A percentile compares a stretch with the other conserved stretches of the same genome.
Conservation (phyloP, 2,797 vertebrate species). For the Poeciliopsis infans region DNA sequence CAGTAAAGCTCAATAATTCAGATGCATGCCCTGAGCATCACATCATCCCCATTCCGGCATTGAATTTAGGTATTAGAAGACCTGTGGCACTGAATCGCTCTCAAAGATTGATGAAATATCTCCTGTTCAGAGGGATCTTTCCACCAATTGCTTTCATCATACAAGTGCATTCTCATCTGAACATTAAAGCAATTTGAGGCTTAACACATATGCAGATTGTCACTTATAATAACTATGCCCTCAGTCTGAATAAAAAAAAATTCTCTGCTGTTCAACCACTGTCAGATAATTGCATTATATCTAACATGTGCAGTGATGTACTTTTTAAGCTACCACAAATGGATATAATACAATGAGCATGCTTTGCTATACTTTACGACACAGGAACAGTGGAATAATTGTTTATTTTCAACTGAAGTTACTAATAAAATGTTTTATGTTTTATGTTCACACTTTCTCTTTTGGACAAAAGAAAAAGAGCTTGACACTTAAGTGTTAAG, state of each 20-base stretch:
- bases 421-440: background rate
- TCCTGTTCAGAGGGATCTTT: conserved; percentile 4
- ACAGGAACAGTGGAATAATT: background rate
- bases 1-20: conserved; percentile 15
- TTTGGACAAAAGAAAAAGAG: background rate
- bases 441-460: background rate
- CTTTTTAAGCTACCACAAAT: background rate
- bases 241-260: background rate
- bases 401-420: background rate
- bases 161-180: conserved; percentile 7
- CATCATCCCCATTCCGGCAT: conserved; percentile 7
- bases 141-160: conserved; percentile 34
- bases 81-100: conserved; percentile 17
- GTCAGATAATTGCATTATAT: background rate
- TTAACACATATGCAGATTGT: background rate
- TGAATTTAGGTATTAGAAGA: conserved; percentile 19
- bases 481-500: background rate
- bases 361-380: background rate
- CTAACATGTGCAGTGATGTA: background rate
- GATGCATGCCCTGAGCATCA: conserved; percentile 10
- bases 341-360: background rate
- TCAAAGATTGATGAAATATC: conserved; percentile 28
- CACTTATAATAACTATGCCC: background rate
- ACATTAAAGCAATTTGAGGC: conserved; percentile 21
- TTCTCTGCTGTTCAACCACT: background rate